A percentile compares a stretch with the other conserved stretches of the same genome.
phyloP scores from a whole-genome alignment of 2,797 vertebrate genomes.

The Bothrops alternatus region DNA sequence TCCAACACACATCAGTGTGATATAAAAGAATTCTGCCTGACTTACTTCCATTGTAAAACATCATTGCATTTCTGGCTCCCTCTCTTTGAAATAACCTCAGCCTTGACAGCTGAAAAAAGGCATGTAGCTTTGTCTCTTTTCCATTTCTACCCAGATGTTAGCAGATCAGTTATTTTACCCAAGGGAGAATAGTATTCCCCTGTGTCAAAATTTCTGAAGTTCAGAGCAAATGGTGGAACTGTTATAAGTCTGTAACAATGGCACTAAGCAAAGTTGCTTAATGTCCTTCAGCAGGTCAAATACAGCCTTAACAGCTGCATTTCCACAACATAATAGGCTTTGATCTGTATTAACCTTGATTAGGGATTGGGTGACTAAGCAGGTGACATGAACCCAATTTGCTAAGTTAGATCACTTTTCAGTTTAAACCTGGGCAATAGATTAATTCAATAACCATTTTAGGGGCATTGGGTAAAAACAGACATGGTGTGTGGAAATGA shows the following conservation, averaged over 20 bases:
- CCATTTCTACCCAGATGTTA: conserved; percentile 6
- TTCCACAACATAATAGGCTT: background rate
- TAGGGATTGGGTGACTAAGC: background rate
- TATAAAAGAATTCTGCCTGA: conserved; percentile 56
- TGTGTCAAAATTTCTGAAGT: conserved; percentile 16
- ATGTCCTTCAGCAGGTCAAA: background rate
- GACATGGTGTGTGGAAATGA: background rate
- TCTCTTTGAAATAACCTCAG: background rate
- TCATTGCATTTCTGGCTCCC: conserved; percentile 28
- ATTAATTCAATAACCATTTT: background rate
- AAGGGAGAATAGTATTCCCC: background rate
- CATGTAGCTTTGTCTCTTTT: conserved; percentile 10
- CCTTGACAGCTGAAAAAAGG: conserved; percentile 35
- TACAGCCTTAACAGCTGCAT: background rate
- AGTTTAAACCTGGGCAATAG: background rate
- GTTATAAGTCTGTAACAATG: background rate
- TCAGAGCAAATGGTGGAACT: background rate
- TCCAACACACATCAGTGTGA: conserved; percentile 57
- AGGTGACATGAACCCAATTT: background rate
- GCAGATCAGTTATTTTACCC: background rate
- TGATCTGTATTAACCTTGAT: background rate
- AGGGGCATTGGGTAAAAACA: background rate
- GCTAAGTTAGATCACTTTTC: background rate
- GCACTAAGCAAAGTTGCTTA: background rate
- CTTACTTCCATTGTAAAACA: conserved; percentile 40